Evolutionary conservation across 2,797 vertebrate genomes (phyloP), one percentile per base, ranked within the genome.

Genomic region (Eurystomus glaucurus): DNA sequence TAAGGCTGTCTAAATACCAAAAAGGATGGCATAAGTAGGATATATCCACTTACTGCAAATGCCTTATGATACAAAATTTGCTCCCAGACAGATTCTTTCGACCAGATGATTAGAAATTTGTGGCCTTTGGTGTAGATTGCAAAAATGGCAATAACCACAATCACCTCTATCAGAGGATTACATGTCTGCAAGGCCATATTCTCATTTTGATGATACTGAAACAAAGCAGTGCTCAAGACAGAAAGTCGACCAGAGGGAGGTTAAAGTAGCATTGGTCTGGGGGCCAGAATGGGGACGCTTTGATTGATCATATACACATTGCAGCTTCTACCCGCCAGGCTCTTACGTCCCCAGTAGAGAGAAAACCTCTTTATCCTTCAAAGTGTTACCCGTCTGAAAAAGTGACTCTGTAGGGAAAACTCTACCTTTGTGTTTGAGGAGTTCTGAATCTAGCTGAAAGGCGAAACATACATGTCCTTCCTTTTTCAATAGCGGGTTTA

Each of bases 341-440:
- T 79, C 51, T 79, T 52, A 26, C 12, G 37, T 39, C 69, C 58
- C 82, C 66, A 87, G 74, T 21, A 86, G 72, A 84, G 46, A 94
- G 65, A 93, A 96, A 94, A 86, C 29, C 83, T 89, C 92, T 93
- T 95, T 79, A 92, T 85, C 83, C 83, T 94, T 95, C 88, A 87
- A 96, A 96, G 90, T 28, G 28, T 26, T 81, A 35, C 61, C 52
- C 77, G 82, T 88, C 88, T 86, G 76, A 78, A 90, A 84, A 95
- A 72, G 39, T 26, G 46, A 20, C 41, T 94, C 87, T 37, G 39
- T 19, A 64, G 93, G 90, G 85, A 93, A 81, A 95, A 64, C 35
- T 83, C 78, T 94, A 0, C 39, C 43, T 90, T 78, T 70, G 81
- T 96, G 61, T 93, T 69, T 94, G 91, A 96, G 85, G 57, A 92